These are phyloP conservation scores for Eumerus sabulonum DNA, from an alignment of 2,888 invertebrate species.

Conservation along the genomic window DNA sequence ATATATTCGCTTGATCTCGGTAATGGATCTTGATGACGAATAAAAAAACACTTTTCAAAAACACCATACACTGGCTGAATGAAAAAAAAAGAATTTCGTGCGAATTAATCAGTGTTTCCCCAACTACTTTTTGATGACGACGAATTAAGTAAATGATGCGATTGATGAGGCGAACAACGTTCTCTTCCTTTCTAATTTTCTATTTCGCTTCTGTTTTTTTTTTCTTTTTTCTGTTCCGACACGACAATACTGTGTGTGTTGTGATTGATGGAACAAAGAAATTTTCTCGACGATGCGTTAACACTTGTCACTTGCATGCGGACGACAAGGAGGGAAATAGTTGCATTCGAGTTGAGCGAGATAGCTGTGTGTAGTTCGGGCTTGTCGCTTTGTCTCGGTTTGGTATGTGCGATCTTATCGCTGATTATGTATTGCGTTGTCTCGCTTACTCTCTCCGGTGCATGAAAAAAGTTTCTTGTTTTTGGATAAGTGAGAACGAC, in stretches of 20 bases:
- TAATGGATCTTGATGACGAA: constrained; percentile 2
- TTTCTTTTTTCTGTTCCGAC: constrained; percentile 52
- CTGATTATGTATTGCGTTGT: constrained; percentile 42
- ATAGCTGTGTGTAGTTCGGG: constrained; percentile 36
- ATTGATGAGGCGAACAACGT: constrained; percentile 35
- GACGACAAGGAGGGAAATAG: constrained; percentile 31
- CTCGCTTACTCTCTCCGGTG: constrained; percentile 28
- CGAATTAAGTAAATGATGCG: constrained; percentile 52
- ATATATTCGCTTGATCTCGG: too few relatives aligned
- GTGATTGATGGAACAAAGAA: constrained; percentile 65
- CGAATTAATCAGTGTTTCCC: constrained; percentile 48
- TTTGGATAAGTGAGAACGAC: not conserved
- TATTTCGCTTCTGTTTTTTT: constrained; percentile 35
- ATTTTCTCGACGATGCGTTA: constrained; percentile 52
- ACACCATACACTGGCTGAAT: constrained; percentile 18
- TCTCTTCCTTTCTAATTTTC: constrained; percentile 58
- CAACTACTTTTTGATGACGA: constrained; percentile 51
- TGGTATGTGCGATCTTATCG: not conserved
- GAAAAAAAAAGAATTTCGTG: too few relatives aligned
- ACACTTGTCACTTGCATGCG: constrained; percentile 52
- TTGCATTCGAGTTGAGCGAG: constrained; percentile 26
- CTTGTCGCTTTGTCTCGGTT: constrained; percentile 16
- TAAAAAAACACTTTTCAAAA: constrained; percentile 28
- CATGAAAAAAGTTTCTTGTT: constrained; percentile 8
- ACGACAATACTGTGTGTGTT: constrained; percentile 55